Base-by-base conservation (phyloP, 2,888 invertebrate genomes). In the Synanthedon andrenaeformis region DNA sequence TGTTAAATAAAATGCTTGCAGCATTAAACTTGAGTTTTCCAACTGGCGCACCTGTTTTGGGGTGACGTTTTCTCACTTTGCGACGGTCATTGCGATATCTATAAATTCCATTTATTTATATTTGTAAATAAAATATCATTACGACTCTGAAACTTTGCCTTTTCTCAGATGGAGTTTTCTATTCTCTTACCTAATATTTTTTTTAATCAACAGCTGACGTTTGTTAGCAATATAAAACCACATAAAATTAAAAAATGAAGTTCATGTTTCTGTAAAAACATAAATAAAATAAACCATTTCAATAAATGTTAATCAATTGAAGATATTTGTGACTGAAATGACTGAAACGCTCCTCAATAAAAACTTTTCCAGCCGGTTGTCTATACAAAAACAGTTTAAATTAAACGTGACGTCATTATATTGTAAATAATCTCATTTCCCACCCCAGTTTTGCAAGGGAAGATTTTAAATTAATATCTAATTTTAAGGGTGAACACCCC, bases 1-100 rank as follows among this genome's bases (percentile, higher is more conserved):
- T 70, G 65, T 67, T 67, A 76, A 81, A 80, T 77, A 78, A 81
- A 83, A 76, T 71, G 76, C 71, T 70, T 74, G 72, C 69, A 73
- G 76, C 79, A 80, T 84, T 82, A 81, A 80, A 80, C 79, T 76
- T 73, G 78, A 77, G 77, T 82, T 76, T 74, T 66, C 72, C 68
- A 60, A 60, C 60, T 62, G 62, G 50, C 74, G 66, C 84, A 83
- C 83, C 81, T 84, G 83, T 71, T 71, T 67, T 59, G 62, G 58
- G 60, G 59, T 51, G 62, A 53, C 56, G 51, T 56, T 55, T 61
- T 57, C 59, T 57, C 62, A 61, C 54, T 62, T 58, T 57, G 59
- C 35, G 56, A 14, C 45, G 42, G 23, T 14, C 54, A 49, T 23
- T 54, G 52, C 42, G 23, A 52, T 54, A 35, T 49, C 49, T 45